Evolutionary conservation across 2,888 invertebrate genomes (phyloP).

Genomic region (Rhyacophila evoluta): DNA sequence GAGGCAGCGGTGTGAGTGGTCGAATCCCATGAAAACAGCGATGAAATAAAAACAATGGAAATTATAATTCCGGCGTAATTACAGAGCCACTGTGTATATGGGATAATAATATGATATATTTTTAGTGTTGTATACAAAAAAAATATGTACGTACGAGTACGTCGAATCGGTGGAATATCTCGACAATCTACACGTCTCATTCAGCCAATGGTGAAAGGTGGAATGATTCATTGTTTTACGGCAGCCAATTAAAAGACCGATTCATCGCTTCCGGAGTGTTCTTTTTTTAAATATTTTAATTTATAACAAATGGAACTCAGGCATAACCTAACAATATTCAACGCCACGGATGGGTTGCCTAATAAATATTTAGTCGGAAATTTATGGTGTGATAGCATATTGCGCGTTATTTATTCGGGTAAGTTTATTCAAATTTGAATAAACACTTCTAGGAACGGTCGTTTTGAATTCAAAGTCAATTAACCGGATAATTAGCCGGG

Average conservation of each 20-base stretch:
- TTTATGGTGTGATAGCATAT: constrained; percentile 23
- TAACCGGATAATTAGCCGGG: not conserved
- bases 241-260: constrained; percentile 36
- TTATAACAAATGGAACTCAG: constrained; percentile 14
- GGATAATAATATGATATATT: constrained; percentile 4
- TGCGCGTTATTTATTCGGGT: not conserved
- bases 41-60: constrained; percentile 43
- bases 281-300: not conserved
- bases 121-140: not conserved
- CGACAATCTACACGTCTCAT: constrained; percentile 1
- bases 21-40: constrained; percentile 38
- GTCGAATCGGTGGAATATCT: not conserved
- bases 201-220: constrained; percentile 33
- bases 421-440: constrained; percentile 4
- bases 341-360: not conserved
- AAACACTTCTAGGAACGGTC: not conserved
- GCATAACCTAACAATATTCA: constrained; percentile 8
- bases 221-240: constrained; percentile 33
- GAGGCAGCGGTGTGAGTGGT: constrained; percentile 32
- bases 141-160: too few relatives aligned
- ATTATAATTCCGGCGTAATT: constrained; percentile 28
- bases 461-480: not conserved
- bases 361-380: constrained; percentile 12
- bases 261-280: constrained; percentile 11
- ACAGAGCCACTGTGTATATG: not conserved